Evolutionary conservation across 2,113 vertebrate genomes (phyloP).

Genomic region (Anoplopoma fimbria): DNA sequence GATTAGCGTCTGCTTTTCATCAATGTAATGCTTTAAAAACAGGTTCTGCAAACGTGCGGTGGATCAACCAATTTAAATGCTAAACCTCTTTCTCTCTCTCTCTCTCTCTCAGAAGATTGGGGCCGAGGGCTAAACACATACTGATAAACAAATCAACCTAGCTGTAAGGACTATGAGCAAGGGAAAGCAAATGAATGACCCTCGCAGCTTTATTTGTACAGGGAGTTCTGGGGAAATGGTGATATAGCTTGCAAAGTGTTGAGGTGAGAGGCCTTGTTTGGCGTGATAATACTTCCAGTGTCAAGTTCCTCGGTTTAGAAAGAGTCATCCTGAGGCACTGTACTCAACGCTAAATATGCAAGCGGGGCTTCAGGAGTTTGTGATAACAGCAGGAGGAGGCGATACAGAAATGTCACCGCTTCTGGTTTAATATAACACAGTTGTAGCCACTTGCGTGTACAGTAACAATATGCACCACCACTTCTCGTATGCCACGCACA

Average conservation of each 20-base stretch:
- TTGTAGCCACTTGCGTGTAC: conserved; percentile 32
- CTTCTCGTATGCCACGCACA: conserved; percentile 73
- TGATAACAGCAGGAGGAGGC: conserved; percentile 43
- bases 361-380: conserved; percentile 36
- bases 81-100: conserved; percentile 75
- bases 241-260: conserved; percentile 83
- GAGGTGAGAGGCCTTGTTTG: conserved; percentile 81
- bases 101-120: conserved; percentile 76
- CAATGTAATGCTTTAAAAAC: conserved; percentile 81
- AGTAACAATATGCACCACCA: conserved; percentile 45
- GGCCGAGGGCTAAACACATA: conserved; percentile 80
- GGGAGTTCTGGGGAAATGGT: conserved; percentile 80
- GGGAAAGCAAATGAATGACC: conserved; percentile 87
- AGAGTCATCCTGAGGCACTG: conserved; percentile 27
- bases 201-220: conserved; percentile 86
- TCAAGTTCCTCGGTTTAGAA: conserved; percentile 33
- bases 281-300: conserved; percentile 45
- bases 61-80: conserved; percentile 85
- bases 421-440: conserved; percentile 43
- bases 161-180: conserved; percentile 85
- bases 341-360: conserved; percentile 33
- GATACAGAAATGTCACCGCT: conserved; percentile 46
- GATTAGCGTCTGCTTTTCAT: conserved; percentile 81
- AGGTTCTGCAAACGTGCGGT: conserved; percentile 75
- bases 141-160: conserved; percentile 88